phyloP scores from a whole-genome alignment of 1,140 invertebrate species.

The Drosophila orena region DNA sequence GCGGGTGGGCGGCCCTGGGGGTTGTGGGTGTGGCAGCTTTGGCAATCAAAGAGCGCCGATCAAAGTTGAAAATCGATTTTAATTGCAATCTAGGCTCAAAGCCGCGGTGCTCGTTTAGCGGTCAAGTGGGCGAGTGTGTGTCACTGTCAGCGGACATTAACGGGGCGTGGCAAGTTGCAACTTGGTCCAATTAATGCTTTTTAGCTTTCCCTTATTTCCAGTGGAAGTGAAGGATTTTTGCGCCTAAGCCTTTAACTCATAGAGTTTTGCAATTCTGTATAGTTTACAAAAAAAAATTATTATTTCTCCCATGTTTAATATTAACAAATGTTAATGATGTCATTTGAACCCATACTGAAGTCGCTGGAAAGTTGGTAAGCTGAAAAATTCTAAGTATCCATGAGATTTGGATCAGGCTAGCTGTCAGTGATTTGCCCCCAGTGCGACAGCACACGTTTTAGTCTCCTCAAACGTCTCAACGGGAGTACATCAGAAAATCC shows the following conservation, averaged over 20 bases:
- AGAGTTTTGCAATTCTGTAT: no score
- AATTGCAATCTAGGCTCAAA: slow-evolving; percentile 71
- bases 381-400: neutral
- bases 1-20: neutral
- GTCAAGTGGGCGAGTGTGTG: slow-evolving; percentile 22
- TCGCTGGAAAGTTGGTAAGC: neutral
- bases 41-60: slow-evolving; percentile 72
- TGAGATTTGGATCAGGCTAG: slow-evolving; percentile 3
- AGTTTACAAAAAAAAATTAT: no score
- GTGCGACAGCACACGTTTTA: neutral
- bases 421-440: neutral
- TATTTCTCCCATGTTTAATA: no score
- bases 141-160: slow-evolving; percentile 9
- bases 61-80: slow-evolving; percentile 80
- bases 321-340: no score
- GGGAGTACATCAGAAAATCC: neutral
- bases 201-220: neutral
- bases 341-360: neutral
- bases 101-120: slow-evolving; percentile 47
- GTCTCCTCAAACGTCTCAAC: neutral
- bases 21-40: slow-evolving; percentile 50
- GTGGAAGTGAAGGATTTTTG: neutral
- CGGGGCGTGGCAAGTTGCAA: slow-evolving; percentile 1
- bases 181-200: neutral
- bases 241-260: no score